phyloP scores from a whole-genome alignment of 2,888 invertebrate species.

The Amphimallon solstitiale region DNA sequence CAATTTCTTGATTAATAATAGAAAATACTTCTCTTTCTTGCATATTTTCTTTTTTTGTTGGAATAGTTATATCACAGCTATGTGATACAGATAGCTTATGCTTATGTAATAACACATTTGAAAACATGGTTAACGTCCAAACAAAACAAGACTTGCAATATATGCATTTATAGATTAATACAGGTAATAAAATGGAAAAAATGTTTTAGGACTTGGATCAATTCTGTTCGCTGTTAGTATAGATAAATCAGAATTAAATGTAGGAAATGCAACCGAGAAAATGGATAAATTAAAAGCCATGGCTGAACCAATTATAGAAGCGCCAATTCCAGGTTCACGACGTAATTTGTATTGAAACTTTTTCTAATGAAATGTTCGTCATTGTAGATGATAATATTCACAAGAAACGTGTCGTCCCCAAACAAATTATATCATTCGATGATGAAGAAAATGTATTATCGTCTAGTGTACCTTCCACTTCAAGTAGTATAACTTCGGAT shows the following conservation, averaged over 20 bases:
- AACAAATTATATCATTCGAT: constrained; percentile 77
- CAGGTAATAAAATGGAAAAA: no score
- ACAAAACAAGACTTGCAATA: no score
- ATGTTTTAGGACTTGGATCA: constrained; percentile 81
- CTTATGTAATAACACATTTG: no score
- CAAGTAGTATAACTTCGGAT: constrained; percentile 52
- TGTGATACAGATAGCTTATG: no score
- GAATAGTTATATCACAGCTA: no score
- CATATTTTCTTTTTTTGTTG: no score
- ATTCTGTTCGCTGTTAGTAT: constrained; percentile 93
- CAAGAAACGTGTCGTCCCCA: constrained; percentile 67
- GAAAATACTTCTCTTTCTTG: no score
- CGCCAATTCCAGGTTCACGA: constrained; percentile 69
- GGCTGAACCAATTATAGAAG: constrained; percentile 75
- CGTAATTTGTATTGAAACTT: background rate
- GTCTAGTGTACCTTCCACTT: constrained; percentile 57
- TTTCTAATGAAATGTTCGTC: background rate
- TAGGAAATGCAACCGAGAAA: constrained; percentile 64
- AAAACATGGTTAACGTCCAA: no score
- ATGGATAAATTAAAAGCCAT: constrained; percentile 63
- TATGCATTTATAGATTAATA: no score
- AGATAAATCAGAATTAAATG: constrained; percentile 85
- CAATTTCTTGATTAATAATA: no score
- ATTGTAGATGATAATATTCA: constrained; percentile 52
- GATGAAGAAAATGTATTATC: constrained; percentile 63